These are phyloP conservation scores for Pandemis corylana DNA, from an alignment of 2,888 invertebrate genomes.

Conservation along the genomic window DNA sequence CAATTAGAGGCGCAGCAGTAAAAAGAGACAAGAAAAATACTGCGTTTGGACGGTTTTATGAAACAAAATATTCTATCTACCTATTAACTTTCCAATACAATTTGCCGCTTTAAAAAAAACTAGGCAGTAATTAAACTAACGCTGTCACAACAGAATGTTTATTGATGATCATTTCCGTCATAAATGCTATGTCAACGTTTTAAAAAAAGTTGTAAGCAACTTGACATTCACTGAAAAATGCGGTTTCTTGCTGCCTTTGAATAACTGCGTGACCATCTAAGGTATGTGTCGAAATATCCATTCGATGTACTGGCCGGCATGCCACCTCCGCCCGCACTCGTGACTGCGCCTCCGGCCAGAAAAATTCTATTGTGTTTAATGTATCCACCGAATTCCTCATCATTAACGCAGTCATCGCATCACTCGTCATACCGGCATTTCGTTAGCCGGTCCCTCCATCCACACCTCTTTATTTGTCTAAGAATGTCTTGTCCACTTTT, in stretches of 20 bases:
- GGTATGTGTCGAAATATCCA: slow-evolving; percentile 65
- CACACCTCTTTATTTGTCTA: slow-evolving; percentile 52
- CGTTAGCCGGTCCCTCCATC: slow-evolving; percentile 66
- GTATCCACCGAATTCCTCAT: slow-evolving; percentile 77
- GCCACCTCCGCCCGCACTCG: slow-evolving; percentile 62
- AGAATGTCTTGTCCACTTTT: slow-evolving; percentile 56
- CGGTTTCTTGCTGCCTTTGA: slow-evolving; percentile 54
- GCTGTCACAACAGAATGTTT: slow-evolving; percentile 2
- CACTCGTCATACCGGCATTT: slow-evolving; percentile 62
- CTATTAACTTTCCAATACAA: background rate
- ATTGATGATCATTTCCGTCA: slow-evolving; percentile 8
- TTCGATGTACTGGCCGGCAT: slow-evolving; percentile 63
- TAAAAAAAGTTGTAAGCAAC: slow-evolving; percentile 45
- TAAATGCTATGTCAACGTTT: slow-evolving; percentile 10
- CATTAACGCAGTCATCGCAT: slow-evolving; percentile 72
- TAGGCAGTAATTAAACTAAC: background rate
- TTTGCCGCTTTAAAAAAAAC: background rate
- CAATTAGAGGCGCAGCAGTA: background rate
- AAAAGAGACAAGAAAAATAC: background rate
- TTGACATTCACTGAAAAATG: slow-evolving; percentile 54
- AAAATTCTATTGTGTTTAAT: slow-evolving; percentile 82
- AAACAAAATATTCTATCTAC: background rate
- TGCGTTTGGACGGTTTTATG: background rate
- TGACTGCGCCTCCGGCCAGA: slow-evolving; percentile 76
- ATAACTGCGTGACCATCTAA: slow-evolving; percentile 64